Evolutionary conservation across 2,797 vertebrate species (phyloP).

Genomic region (Astyanax mexicanus): DNA sequence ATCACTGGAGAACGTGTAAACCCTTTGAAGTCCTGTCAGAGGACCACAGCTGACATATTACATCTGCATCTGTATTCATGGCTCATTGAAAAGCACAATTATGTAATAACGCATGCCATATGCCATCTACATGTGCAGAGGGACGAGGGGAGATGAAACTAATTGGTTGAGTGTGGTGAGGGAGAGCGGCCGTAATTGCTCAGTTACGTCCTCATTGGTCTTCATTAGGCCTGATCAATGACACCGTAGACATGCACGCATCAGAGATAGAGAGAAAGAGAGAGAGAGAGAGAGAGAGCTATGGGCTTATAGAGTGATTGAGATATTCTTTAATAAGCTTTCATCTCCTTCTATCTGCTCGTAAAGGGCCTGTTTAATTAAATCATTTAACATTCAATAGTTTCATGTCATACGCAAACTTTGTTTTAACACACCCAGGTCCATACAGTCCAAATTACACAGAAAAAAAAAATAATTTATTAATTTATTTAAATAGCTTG

Average conservation of each 20-base stretch:
- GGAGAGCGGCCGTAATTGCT: conserved; percentile 24
- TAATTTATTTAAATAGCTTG: too few relatives aligned
- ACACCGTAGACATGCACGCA: neutral
- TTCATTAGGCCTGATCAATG: conserved; percentile 31
- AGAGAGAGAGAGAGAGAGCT: conserved; percentile 6
- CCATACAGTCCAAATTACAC: too few relatives aligned
- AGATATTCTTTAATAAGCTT: too few relatives aligned
- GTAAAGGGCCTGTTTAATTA: too few relatives aligned
- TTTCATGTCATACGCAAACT: too few relatives aligned
- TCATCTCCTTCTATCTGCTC: too few relatives aligned
- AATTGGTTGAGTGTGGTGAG: conserved; percentile 24
- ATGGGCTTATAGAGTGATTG: too few relatives aligned
- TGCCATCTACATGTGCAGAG: conserved; percentile 17
- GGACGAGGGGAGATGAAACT: neutral
- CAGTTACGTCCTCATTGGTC: conserved; percentile 19
- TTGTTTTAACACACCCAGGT: too few relatives aligned
- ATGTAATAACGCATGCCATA: conserved; percentile 17
- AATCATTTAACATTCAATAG: too few relatives aligned
- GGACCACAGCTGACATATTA: neutral
- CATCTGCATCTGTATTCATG: neutral
- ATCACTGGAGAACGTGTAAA: too few relatives aligned
- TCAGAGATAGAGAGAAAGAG: neutral
- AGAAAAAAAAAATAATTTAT: too few relatives aligned
- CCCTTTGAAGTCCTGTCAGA: neutral
- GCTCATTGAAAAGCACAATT: conserved; percentile 16